Conservation (phyloP, 2,888 invertebrate species). For the Hydriomena furcata region DNA sequence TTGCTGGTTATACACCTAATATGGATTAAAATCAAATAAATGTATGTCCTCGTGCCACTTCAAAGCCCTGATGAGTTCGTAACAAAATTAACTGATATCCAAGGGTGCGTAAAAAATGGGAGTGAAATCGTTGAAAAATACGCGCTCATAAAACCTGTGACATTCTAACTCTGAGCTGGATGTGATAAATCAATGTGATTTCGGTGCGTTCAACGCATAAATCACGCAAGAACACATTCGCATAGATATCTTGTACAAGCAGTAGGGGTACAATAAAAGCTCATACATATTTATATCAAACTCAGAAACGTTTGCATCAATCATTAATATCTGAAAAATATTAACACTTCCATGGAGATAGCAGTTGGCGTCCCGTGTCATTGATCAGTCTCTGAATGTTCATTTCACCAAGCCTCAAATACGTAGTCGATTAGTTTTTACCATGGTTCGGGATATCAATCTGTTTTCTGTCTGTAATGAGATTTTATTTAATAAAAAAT, state of each 20-base stretch:
- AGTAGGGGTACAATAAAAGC: conserved; percentile 2
- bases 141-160: conserved; percentile 29
- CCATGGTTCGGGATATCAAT: too few species aligned
- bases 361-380: too few species aligned
- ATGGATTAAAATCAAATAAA: too few species aligned
- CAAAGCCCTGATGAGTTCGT: conserved; percentile 2
- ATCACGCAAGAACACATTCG: conserved; percentile 27
- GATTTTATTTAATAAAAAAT: too few species aligned
- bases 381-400: too few species aligned
- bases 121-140: conserved; percentile 21
- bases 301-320: not conserved
- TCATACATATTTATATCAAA: not conserved
- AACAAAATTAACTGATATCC: conserved; percentile 9
- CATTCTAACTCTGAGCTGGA: conserved; percentile 31
- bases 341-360: too few species aligned
- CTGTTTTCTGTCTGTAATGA: too few species aligned
- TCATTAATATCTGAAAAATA: too few species aligned
- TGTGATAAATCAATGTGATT: conserved; percentile 37
- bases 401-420: too few species aligned
- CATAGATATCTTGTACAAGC: conserved; percentile 4
- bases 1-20: too few species aligned
- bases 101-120: conserved; percentile 11
- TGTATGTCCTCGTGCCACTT: not conserved
- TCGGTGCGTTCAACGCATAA: conserved; percentile 36
- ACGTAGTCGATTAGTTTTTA: too few species aligned